phyloP scores from a whole-genome alignment of 2,888 invertebrate species.

The Xestia ashworthii region DNA sequence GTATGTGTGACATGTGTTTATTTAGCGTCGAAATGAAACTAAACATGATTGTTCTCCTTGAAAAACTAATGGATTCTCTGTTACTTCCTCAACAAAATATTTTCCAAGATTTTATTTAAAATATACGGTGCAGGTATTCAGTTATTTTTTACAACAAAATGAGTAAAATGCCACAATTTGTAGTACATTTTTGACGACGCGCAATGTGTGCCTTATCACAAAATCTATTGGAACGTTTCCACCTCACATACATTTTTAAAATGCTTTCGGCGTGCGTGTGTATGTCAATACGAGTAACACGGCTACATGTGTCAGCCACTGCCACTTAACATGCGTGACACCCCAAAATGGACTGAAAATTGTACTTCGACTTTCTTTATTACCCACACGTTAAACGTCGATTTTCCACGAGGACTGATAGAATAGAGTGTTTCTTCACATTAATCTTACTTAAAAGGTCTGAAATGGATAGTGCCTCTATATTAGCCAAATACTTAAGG shows the following conservation, averaged over 20 bases:
- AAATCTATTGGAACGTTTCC: conserved; percentile 47
- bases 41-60: conserved; percentile 34
- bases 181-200: conserved; percentile 23
- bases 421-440: conserved; percentile 3
- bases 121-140: not conserved
- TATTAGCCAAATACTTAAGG: not conserved
- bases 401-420: conserved; percentile 12
- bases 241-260: conserved; percentile 50
- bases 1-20: conserved; percentile 56
- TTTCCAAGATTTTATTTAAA: conserved; percentile 1
- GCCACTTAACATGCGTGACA: conserved; percentile 41
- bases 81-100: conserved; percentile 29
- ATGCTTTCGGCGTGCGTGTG: conserved; percentile 38
- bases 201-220: conserved; percentile 40
- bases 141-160: conserved; percentile 6
- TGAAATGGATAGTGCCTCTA: not conserved
- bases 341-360: conserved; percentile 46
- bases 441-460: not conserved
- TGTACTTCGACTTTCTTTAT: conserved; percentile 37
- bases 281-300: conserved; percentile 42
- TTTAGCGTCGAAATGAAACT: conserved; percentile 38
- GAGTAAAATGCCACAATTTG: conserved; percentile 14
- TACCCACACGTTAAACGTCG: conserved; percentile 17
- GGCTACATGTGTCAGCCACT: conserved; percentile 35
- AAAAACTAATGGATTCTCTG: conserved; percentile 34